Base-by-base conservation (phyloP, 2,113 vertebrate species). In the Cyphomyrus plagiostoma region DNA sequence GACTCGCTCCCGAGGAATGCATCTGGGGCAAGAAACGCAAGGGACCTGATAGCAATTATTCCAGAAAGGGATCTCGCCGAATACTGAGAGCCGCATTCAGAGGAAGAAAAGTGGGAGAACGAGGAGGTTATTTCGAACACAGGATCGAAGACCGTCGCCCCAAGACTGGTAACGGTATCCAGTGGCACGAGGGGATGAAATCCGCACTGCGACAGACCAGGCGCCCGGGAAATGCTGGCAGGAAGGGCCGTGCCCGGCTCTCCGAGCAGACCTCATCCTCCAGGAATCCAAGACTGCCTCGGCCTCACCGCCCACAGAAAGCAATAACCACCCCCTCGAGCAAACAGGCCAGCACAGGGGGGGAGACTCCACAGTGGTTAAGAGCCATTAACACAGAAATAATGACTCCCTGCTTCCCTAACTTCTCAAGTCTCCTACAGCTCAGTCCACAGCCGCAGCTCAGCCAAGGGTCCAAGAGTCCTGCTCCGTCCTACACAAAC, bases 231-330 rank as follows among this genome's bases (percentile, higher is more conserved):
- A 45, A 23, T 2, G 21, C 46, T 23, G 48, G 49, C 45, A 19
- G 49, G 45, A 21, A 26, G 49, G n/a, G 9, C 21, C 46, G 48
- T n/a, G 2, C 3, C 94, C 94, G 0, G 66, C 93, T 93, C 93
- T 93, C 93, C 94, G 88, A 74, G 77, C 82, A 86, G 48, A 88
- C 92, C 92, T 6, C n/a, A 53, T 8, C 87, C 93, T 90, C 93
- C 94, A 1, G 62, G 84, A 90, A 62, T 82, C 48, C 91, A 49
- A 0, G 5, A 91, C 89, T n/a, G 91, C 46, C 46, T 3, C 0
- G 0, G 11, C n/a, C 48, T 4, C 11, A 52, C 85, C 26, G 3
- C n/a, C 15, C 49, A 17, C 49, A 26, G 49, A 80, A 19, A 17
- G 35, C 15, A 80, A 42, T 80, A 80, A 80, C n/a, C 74, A 35